Evolutionary conservation across 1,140 invertebrate genomes (phyloP).

Genomic region (Neodiprion fabricii): DNA sequence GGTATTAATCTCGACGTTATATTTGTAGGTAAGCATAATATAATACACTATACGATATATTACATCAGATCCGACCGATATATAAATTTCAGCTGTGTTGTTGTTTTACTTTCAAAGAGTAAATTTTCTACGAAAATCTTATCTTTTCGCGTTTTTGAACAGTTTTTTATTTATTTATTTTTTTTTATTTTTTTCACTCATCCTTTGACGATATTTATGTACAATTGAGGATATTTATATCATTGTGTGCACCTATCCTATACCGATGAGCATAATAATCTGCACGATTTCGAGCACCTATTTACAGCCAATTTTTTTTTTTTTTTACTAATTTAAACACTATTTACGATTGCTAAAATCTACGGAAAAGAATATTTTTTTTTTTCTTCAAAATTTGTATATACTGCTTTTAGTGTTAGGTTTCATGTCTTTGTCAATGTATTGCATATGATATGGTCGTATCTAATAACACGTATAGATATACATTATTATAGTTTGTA

Average conservation of each 20-base stretch:
- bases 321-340: background rate
- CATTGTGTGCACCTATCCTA: background rate
- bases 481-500: background rate
- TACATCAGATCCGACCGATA: too few relatives aligned
- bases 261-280: background rate
- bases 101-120: too few relatives aligned
- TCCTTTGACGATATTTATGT: background rate
- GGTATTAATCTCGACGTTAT: too few relatives aligned
- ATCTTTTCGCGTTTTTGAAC: background rate
- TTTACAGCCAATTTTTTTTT: constrained; percentile 12
- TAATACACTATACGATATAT: too few relatives aligned
- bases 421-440: background rate
- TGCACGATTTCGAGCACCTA: constrained; percentile 13
- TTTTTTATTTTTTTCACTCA: background rate
- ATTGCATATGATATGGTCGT: background rate
- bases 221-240: background rate
- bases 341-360: background rate
- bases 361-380: background rate
- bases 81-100: too few relatives aligned
- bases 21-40: too few relatives aligned
- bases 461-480: background rate
- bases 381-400: background rate
- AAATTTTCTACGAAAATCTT: background rate
- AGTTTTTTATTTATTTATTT: background rate
- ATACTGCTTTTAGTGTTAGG: background rate